phyloP scores from a whole-genome alignment of 2,888 invertebrate species.

The Clepsis dumicolana region DNA sequence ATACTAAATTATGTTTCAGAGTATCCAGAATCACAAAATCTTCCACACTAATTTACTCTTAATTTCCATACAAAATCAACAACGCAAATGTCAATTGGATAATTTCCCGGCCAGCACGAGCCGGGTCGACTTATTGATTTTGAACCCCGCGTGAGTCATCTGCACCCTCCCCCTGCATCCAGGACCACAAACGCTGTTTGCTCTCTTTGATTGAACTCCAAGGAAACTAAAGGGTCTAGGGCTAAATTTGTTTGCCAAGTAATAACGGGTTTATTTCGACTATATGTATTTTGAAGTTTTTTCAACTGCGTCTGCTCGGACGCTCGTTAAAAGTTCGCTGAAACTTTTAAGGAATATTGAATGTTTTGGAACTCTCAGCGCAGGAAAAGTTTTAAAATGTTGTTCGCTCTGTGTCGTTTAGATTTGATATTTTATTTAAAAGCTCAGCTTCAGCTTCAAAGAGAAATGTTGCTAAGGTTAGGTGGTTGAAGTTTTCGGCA shows the following conservation, averaged over 20 bases:
- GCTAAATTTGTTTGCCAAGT: constrained; percentile 64
- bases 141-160: constrained; percentile 79
- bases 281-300: constrained; percentile 51
- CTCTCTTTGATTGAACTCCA: constrained; percentile 79
- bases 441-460: not conserved
- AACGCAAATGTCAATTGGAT: constrained; percentile 42
- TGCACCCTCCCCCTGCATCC: constrained; percentile 59
- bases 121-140: constrained; percentile 76
- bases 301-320: constrained; percentile 58
- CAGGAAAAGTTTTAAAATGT: constrained; percentile 23
- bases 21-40: too few relatives aligned
- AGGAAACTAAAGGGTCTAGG: constrained; percentile 63
- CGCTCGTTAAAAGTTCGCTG: constrained; percentile 64
- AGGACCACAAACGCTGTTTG: constrained; percentile 67
- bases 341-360: constrained; percentile 41
- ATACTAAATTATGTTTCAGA: too few relatives aligned
- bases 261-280: constrained; percentile 66
- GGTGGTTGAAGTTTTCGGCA: not conserved
- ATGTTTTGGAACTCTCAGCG: constrained; percentile 38
- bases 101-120: constrained; percentile 45
- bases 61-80: not conserved
- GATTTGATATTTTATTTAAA: constrained; percentile 19
- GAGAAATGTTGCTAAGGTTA: not conserved
- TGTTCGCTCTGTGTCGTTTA: constrained; percentile 30
- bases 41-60: not conserved